Base-by-base conservation (phyloP, 2,113 vertebrate species). In the Ptilorrhoa leucosticta region DNA sequence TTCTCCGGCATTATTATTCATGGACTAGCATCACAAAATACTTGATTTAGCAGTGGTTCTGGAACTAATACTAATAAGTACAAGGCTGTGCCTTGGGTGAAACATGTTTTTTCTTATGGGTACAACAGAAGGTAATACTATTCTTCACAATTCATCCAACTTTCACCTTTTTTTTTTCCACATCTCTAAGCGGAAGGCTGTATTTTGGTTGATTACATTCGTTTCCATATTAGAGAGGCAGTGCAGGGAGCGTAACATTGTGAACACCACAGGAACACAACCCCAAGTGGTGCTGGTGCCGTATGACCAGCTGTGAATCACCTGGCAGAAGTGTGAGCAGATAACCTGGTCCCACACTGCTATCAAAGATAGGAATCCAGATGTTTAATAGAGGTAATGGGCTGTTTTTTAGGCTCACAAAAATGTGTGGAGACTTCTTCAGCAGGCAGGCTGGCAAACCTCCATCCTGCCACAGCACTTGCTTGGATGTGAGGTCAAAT, bases 31-130 rank as follows among this genome's bases (percentile, higher is more conserved):
- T 97, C 92, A 96, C 97, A 96, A 97, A 97, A 97, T 97, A 98
- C 97, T 98, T 96, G 97, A 97, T 94, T 98, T 97, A 94, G 94
- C 92, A 96, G 94, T 95, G 92, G 89, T 87, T 96, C 95, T 98
- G 97, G 95, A 98, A 97, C 96, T 97, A 97, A 97, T 97, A 92
- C 96, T 98, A 98, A 96, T 97, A 97, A 97, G 90, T 96, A 96
- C 91, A 93, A 95, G 83, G 17, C 45, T 91, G 57, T 89, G 77
- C 50, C 65, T 73, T 90, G 78, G 69, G 40, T 94, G 40, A 93
- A 93, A 82, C 57, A 33, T 65, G 5, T 30, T 91, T 91, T 73
- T 82, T 54, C 18, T 88, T 84, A 58, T 56, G 24, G 65, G 61
- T 81, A 76, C 47, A 91, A 77, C 7, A 16, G 51, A 88, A 61